These are phyloP conservation scores for Cosmorhoe ocellata DNA, from an alignment of 2,888 invertebrate species.

Conservation along the genomic window DNA sequence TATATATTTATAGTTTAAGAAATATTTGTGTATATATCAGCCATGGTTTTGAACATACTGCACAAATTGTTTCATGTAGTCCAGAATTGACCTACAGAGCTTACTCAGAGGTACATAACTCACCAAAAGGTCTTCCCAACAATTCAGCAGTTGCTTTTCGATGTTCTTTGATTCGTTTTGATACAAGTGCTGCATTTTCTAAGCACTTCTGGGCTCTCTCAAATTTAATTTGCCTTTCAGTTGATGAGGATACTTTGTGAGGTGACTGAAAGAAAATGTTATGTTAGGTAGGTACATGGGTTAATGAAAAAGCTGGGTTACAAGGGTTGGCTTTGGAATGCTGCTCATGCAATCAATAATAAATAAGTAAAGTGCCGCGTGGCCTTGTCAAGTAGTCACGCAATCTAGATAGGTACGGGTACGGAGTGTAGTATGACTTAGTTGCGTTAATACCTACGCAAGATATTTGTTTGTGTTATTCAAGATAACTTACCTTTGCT, in stretches of 20 bases:
- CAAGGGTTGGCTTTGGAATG: slow-evolving; percentile 3
- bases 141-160: slow-evolving; percentile 76
- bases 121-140: slow-evolving; percentile 72
- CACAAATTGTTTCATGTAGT: too few species aligned
- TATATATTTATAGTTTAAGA: too few species aligned
- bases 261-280: slow-evolving; percentile 43
- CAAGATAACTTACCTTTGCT: slow-evolving; percentile 52
- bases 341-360: slow-evolving; percentile 16
- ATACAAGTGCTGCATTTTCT: slow-evolving; percentile 78
- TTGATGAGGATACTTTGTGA: slow-evolving; percentile 51
- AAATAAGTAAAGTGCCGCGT: slow-evolving; percentile 18
- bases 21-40: too few species aligned
- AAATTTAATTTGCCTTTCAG: slow-evolving; percentile 73
- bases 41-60: too few species aligned
- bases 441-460: not conserved
- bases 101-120: slow-evolving; percentile 10
- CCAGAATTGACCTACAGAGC: too few species aligned
- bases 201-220: slow-evolving; percentile 76
- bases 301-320: too few species aligned
- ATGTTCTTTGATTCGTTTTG: slow-evolving; percentile 76
- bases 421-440: not conserved
- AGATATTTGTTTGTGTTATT: too few species aligned
- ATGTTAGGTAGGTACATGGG: not conserved
- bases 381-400: slow-evolving; percentile 33
- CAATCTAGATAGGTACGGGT: slow-evolving; percentile 5